These are phyloP conservation scores for Lampris megalopsis DNA, from an alignment of 2,113 vertebrate species.

Conservation along the genomic window DNA sequence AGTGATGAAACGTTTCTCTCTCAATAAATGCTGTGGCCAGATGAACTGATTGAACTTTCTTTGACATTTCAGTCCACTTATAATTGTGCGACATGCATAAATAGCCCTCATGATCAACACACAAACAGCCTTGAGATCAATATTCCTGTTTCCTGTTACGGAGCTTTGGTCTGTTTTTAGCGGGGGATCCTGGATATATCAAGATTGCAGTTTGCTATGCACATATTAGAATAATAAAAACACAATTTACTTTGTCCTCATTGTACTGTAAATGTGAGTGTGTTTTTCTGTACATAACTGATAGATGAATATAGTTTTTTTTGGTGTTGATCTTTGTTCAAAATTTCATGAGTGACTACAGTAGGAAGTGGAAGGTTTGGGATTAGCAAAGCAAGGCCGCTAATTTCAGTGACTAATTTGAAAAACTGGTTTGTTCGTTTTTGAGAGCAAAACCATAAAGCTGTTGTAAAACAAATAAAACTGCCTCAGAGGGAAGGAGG, in stretches of 20 bases:
- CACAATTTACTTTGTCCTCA: not conserved
- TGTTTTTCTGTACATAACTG: slow-evolving; percentile 1
- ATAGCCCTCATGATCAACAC: not conserved
- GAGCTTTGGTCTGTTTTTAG: not conserved
- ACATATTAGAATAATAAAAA: not conserved
- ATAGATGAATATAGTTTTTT: not conserved
- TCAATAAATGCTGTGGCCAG: no score
- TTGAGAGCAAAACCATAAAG: slow-evolving; percentile 5
- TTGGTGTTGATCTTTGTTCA: slow-evolving; percentile 5
- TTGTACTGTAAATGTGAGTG: not conserved
- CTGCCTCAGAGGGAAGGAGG: not conserved
- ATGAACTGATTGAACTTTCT: no score
- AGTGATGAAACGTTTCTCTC: no score
- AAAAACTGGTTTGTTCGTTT: slow-evolving; percentile 8
- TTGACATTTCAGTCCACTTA: not conserved
- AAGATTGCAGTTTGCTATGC: not conserved
- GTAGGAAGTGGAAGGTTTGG: slow-evolving; percentile 3
- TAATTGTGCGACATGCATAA: not conserved
- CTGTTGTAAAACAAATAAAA: not conserved
- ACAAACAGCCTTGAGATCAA: not conserved
- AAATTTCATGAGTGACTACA: slow-evolving; percentile 1
- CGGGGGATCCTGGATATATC: not conserved
- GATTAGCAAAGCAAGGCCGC: not conserved
- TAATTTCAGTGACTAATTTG: not conserved
- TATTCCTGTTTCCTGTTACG: not conserved